Conservation (phyloP, 2,797 vertebrate genomes). For the Rhabdophis nuchalis region DNA sequence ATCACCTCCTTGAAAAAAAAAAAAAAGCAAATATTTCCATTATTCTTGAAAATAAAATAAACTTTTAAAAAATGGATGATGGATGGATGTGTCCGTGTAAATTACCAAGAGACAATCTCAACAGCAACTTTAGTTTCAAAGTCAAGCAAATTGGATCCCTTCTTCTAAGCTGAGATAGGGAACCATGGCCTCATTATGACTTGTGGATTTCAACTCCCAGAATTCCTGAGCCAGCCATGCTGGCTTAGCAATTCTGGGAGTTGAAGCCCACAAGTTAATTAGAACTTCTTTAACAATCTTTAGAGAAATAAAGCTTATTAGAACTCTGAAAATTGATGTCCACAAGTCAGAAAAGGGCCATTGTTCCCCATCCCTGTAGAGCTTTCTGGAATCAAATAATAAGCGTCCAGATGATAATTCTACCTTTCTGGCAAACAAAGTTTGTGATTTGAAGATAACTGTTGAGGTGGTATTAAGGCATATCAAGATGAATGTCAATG, state of each 20-base stretch:
- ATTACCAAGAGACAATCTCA: background rate
- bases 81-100: background rate
- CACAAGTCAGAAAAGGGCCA: background rate
- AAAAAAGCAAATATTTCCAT: background rate
- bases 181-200: background rate
- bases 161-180: background rate
- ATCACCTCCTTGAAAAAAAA: background rate
- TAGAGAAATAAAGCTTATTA: background rate
- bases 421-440: background rate
- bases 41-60: background rate
- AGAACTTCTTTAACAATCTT: background rate
- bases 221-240: too few species aligned
- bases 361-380: background rate
- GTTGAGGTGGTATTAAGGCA: background rate
- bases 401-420: background rate
- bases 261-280: background rate
- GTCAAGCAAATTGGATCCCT: background rate
- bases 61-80: background rate
- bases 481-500: background rate
- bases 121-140: background rate
- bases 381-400: background rate
- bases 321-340: background rate
- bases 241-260: background rate
- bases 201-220: background rate
- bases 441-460: background rate